Percentiles rank a stretch among this genome's conserved stretches.
Evolutionary conservation across 2,113 vertebrate species (phyloP).

Genomic region (Anarrhichthys ocellatus): DNA sequence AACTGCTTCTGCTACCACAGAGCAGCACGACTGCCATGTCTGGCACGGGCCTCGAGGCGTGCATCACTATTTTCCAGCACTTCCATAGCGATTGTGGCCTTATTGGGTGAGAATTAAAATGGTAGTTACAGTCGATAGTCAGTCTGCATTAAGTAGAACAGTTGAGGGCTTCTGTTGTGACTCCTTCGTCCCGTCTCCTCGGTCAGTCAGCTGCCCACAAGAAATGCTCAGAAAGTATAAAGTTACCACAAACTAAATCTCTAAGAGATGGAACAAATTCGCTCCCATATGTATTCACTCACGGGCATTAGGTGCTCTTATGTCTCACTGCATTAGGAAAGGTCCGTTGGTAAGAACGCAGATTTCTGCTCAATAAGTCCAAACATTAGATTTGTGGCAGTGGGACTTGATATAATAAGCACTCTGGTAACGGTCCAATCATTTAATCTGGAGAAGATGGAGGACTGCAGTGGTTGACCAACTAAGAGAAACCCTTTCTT

Average conservation of each 20-base stretch:
- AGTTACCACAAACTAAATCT: slow-evolving; percentile 74
- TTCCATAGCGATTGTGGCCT: slow-evolving; percentile 40
- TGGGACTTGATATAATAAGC: slow-evolving; percentile 41
- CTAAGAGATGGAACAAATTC: slow-evolving; percentile 75
- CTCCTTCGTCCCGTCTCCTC: slow-evolving; percentile 51
- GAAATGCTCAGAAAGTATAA: slow-evolving; percentile 67
- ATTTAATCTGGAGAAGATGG: slow-evolving; percentile 14
- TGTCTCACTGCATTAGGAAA: slow-evolving; percentile 57
- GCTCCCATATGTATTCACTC: slow-evolving; percentile 73
- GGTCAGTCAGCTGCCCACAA: slow-evolving; percentile 52
- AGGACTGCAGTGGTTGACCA: slow-evolving; percentile 3
- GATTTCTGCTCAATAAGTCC: slow-evolving; percentile 41
- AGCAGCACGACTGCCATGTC: slow-evolving; percentile 47
- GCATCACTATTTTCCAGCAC: slow-evolving; percentile 66
- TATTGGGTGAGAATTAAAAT: slow-evolving; percentile 61
- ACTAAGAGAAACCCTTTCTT: neutral
- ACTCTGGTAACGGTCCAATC: slow-evolving; percentile 14
- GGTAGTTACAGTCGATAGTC: slow-evolving; percentile 55
- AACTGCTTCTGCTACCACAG: slow-evolving; percentile 50
- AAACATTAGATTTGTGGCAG: slow-evolving; percentile 63
- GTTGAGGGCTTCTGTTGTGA: slow-evolving; percentile 67
- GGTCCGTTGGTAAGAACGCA: slow-evolving; percentile 49
- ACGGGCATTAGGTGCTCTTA: slow-evolving; percentile 60
- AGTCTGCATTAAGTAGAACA: slow-evolving; percentile 52
- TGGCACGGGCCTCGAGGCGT: slow-evolving; percentile 27